phyloP scores from a whole-genome alignment of 2,797 vertebrate species.

The Heteromormyrus szaboi region DNA sequence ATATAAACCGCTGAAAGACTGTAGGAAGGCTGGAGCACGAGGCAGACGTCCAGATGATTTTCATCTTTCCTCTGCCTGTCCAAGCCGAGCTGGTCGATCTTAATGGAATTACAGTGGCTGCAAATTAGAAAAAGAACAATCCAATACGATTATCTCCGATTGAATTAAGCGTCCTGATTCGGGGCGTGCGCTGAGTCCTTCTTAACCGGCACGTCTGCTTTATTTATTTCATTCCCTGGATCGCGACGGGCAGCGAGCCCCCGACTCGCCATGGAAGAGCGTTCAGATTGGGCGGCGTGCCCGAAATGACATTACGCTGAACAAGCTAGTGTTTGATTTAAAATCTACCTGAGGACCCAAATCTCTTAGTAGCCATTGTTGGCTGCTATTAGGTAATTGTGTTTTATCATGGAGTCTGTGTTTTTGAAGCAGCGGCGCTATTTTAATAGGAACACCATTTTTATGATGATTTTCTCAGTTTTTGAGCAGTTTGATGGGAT shows the following conservation, averaged over 20 bases:
- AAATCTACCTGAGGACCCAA: neutral
- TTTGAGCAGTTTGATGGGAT: neutral
- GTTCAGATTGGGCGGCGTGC: neutral
- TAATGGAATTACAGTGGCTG: slow-evolving; percentile 15
- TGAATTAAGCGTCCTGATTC: neutral
- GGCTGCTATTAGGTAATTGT: neutral
- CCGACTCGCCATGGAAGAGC: neutral
- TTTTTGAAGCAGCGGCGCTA: neutral
- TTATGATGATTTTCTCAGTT: neutral
- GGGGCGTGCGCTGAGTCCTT: slow-evolving; percentile 1
- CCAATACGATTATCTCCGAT: slow-evolving; percentile 3
- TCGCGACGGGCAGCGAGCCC: neutral
- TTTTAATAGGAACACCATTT: neutral
- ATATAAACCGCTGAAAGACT: neutral
- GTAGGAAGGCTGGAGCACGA: neutral
- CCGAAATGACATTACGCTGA: neutral
- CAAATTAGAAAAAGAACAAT: slow-evolving; percentile 19
- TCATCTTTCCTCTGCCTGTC: neutral
- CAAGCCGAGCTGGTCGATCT: slow-evolving; percentile 2
- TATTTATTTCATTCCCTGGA: neutral
- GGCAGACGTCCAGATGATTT: slow-evolving; percentile 3
- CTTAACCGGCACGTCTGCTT: neutral
- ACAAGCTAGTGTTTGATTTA: neutral
- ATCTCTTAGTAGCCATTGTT: neutral
- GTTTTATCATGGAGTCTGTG: neutral